These are phyloP conservation scores for Vulpes lagopus DNA, from an alignment of 2,113 vertebrate genomes.

Conservation along the genomic window DNA sequence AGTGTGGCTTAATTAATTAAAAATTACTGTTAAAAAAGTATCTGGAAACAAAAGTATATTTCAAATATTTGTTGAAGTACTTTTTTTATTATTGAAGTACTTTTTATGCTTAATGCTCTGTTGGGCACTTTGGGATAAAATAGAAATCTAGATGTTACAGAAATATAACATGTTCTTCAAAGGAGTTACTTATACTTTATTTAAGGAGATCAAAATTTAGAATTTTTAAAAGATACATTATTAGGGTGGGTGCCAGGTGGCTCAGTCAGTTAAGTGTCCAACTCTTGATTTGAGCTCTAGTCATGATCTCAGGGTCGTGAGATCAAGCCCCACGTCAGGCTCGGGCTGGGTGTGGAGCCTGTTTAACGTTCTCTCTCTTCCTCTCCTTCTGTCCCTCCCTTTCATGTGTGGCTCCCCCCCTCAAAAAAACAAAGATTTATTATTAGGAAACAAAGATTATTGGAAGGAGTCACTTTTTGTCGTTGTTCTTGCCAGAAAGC, in stretches of 20 bases:
- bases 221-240: constrained; percentile 19
- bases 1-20: not conserved
- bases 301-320: not conserved
- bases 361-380: not conserved
- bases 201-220: constrained; percentile 11
- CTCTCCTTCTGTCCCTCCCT: not conserved
- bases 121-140: not conserved
- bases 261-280: not conserved
- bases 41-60: not conserved
- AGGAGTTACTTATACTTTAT: not conserved
- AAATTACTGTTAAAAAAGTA: not conserved
- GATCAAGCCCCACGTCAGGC: not conserved
- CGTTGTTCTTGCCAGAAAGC: not conserved
- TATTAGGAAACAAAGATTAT: not conserved
- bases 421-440: not conserved
- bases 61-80: not conserved
- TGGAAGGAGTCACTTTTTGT: not conserved
- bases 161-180: not conserved
- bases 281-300: not conserved
- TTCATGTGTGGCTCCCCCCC: not conserved
- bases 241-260: not conserved
- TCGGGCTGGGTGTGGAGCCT: not conserved
- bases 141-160: not conserved
- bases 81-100: not conserved
- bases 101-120: not conserved